Percentiles rank a stretch among this genome's conserved stretches.
These are phyloP conservation scores for Eledone cirrhosa DNA, from an alignment of 2,888 invertebrate species.

Conservation along the genomic window DNA sequence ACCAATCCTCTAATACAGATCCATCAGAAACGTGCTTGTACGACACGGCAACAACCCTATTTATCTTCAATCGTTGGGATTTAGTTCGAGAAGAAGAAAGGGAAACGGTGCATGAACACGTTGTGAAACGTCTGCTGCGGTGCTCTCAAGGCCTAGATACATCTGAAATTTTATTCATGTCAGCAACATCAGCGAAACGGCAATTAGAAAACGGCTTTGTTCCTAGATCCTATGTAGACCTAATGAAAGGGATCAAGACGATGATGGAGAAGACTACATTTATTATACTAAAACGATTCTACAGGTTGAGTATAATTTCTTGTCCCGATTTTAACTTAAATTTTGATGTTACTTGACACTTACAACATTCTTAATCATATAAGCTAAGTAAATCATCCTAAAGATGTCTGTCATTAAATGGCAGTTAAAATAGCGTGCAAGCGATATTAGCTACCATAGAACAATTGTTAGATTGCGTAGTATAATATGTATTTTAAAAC, in stretches of 20 bases:
- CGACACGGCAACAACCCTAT: conserved; percentile 53
- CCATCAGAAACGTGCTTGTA: conserved; percentile 26
- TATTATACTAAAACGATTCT: conserved; percentile 46
- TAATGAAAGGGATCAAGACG: conserved; percentile 48
- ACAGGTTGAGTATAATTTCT: conserved; percentile 46
- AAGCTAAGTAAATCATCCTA: too few species aligned
- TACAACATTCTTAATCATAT: too few species aligned
- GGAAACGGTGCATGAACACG: conserved; percentile 47
- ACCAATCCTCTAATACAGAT: conserved; percentile 23
- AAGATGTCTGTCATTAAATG: too few species aligned
- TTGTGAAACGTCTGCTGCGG: conserved; percentile 41
- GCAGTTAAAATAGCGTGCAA: too few species aligned
- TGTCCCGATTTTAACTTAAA: too few species aligned
- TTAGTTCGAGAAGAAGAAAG: conserved; percentile 43
- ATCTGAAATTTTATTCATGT: conserved; percentile 50
- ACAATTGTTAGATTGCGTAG: too few species aligned
- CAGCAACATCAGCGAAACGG: conserved; percentile 40
- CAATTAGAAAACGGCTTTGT: conserved; percentile 49
- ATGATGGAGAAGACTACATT: conserved; percentile 45
- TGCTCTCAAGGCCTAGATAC: conserved; percentile 53
- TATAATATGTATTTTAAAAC: too few species aligned
- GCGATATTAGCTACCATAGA: too few species aligned
- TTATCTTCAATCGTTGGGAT: conserved; percentile 60
- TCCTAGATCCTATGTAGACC: conserved; percentile 41
- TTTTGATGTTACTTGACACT: too few species aligned